Base-by-base conservation (phyloP, 2,888 invertebrate species). In the Ochlodes sylvanus region DNA sequence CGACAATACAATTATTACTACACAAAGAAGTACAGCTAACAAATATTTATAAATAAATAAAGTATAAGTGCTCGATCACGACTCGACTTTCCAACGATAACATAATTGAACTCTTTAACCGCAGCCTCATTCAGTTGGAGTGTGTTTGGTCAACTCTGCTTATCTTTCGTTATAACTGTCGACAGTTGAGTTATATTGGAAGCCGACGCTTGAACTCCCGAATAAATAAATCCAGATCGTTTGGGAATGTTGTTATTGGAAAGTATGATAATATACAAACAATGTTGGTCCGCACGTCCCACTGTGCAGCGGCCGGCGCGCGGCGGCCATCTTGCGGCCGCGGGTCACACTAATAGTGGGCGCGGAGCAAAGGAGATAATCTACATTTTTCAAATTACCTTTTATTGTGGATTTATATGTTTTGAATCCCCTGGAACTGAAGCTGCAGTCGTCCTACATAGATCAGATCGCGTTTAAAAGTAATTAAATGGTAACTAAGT, bases 181-280 rank as follows among this genome's bases (percentile, higher is more conserved):
- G 60, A 41, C 27, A 58, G 60, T 54, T 54, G 60, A 66, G 54
- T 54, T 42, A 54, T 60, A 52, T 66, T 54, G 54, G 60, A 54
- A 58, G 66, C 44, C 15, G 34, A 47, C 15, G 14, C 42, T 66
- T 34, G 32, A 38, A 55, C 67, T 55, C 34, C 34, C 44, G 55
- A 38, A 61, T 66, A 60, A 66, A 66, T 60, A 65, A 58, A 5
- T 66, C 41, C 56, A 64, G 56, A 57, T 47, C 56, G 32, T 34
- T 47, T 47, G 19, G 66, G 44, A 44, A 66, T 54, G 55, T 60
- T 66, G 66, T 67, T 61, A 55, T 67, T 61, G 42, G 55, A 61
- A 67, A 67, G 44, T 61, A 55, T 44, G 61, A 41, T 67, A 67
- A 67, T 55, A 61, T 61, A n/a, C n/a, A 67, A 61, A 67, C 61